These are phyloP conservation scores for Synergus itoensis DNA, from an alignment of 2,888 invertebrate genomes.

Conservation along the genomic window DNA sequence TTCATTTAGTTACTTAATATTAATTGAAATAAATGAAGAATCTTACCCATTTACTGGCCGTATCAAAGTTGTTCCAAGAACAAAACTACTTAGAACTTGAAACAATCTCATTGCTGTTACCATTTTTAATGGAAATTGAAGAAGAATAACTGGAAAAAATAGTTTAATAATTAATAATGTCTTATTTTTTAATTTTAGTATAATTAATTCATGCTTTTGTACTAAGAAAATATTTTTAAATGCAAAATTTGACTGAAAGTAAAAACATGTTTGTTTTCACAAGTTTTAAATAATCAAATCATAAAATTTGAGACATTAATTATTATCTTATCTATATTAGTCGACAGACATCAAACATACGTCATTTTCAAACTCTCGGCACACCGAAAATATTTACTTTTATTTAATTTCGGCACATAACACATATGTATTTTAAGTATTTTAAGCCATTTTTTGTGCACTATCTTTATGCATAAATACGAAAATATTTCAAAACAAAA, in stretches of 20 bases:
- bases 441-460: too few relatives aligned
- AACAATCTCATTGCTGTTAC: slow-evolving; percentile 15
- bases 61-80: slow-evolving; percentile 19
- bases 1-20: not conserved
- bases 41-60: slow-evolving; percentile 18
- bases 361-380: too few relatives aligned
- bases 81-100: slow-evolving; percentile 22
- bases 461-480: too few relatives aligned
- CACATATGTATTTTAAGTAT: too few relatives aligned
- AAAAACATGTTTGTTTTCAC: not conserved
- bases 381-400: too few relatives aligned
- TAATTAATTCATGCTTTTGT: not conserved
- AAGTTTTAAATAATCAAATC: not conserved
- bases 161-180: not conserved
- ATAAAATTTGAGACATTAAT: not conserved
- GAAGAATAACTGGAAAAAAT: not conserved
- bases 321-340: not conserved
- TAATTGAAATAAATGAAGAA: not conserved
- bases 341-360: not conserved
- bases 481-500: too few relatives aligned
- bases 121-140: not conserved
- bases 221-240: too few relatives aligned
- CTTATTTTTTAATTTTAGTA: not conserved
- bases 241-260: not conserved
- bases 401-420: too few relatives aligned